Base-by-base conservation (phyloP, 2,888 invertebrate species). In the Gari tellinella region DNA sequence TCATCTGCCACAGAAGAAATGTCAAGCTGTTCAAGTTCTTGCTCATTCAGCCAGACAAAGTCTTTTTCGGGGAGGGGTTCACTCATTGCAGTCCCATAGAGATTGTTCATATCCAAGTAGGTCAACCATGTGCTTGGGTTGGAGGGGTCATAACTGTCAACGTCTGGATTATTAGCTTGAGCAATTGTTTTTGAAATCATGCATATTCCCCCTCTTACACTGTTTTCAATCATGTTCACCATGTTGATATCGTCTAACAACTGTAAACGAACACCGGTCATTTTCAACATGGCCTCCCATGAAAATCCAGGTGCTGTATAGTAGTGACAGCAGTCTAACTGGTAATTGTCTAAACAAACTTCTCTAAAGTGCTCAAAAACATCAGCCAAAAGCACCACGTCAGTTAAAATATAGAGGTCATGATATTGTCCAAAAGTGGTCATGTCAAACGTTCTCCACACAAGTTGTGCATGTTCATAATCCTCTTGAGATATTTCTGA, bases 291-390 rank as follows among this genome's bases (percentile, higher is more conserved):
- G 4, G 86, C 86, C 66, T 87, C 85, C 87, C 88, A 90, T 23
- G 87, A 80, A 25, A 90, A 65, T 19, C 85, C 85, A 15, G 89
- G 89, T 51, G 68, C 61, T 14, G 85, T 87, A 51, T 64, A 88
- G 60, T 87, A 90, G 17, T 70, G 65, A 7, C 60, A 57, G 12
- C 86, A 84, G 69, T 88, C 88, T 43, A 90, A 67, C 52, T 80
- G 53, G 62, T 86, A 87, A 26, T 72, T 67, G 45, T 74, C 40
- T 8, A 81, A 37, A 69, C 81, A 79, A 17, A 85, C 73, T 41
- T 81, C 61, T 72, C 86, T 72, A 69, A 89, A 90, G 26, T 68
- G 81, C 69, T 91, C 85, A 81, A 90, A 89, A 23, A 90, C 81
- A 83, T 91, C 86, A 40, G 85, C 84, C 31, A 86, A 72, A 15